These are phyloP conservation scores for Pammene fasciana DNA, from an alignment of 2,888 invertebrate species.

Conservation along the genomic window DNA sequence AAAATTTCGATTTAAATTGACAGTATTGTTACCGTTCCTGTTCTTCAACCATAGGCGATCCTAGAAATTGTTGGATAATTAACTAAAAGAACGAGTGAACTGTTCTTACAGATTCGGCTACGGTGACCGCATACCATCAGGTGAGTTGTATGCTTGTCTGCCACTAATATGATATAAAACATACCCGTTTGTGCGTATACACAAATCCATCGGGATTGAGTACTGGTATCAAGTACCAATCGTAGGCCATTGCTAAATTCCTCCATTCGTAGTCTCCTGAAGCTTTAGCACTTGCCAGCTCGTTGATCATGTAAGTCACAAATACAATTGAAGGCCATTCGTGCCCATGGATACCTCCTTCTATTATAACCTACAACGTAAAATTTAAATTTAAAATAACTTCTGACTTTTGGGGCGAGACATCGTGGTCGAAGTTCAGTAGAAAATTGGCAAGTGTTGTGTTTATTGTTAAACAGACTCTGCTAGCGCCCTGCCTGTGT, in stretches of 20 bases:
- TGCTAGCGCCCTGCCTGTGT: too few species aligned
- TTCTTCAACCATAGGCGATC: conserved; percentile 87
- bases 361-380: conserved; percentile 73
- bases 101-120: too few species aligned
- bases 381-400: neutral
- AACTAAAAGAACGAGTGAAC: neutral
- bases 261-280: conserved; percentile 60
- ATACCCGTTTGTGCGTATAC: conserved; percentile 59
- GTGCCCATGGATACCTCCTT: conserved; percentile 87
- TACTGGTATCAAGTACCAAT: conserved; percentile 88
- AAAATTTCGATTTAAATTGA: conserved; percentile 87
- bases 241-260: conserved; percentile 72
- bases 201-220: conserved; percentile 90
- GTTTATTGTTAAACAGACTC: too few species aligned
- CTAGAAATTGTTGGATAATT: conserved; percentile 50
- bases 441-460: too few species aligned
- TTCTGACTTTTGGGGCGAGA: neutral
- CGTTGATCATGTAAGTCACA: conserved; percentile 82
- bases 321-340: conserved; percentile 88
- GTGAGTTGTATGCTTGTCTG: too few species aligned
- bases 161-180: conserved; percentile 8
- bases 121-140: too few species aligned
- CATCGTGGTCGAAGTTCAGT: too few species aligned
- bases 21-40: conserved; percentile 67
- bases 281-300: conserved; percentile 68